Evolutionary conservation across 2,888 invertebrate species (phyloP), one percentile per base, ranked within the genome.

Genomic region (Apamea monoglypha): DNA sequence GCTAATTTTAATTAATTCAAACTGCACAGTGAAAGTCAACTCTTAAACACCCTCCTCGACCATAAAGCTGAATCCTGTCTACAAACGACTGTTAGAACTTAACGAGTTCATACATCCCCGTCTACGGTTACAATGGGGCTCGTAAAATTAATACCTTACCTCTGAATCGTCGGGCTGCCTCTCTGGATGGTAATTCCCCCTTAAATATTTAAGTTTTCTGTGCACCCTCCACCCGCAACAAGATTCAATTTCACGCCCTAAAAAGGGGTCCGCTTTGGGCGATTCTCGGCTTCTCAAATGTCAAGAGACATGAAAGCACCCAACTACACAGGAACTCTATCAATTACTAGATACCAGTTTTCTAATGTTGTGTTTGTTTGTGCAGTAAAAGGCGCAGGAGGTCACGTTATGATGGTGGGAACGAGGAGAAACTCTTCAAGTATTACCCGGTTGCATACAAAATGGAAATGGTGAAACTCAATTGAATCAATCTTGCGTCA

Each of bases 231-330:
- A 91, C 91, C 96, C 95, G 94, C 95, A 96, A 96, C 96, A 96
- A 95, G 96, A 97, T 97, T 97, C 96, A 97, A 97, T 97, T 96
- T 96, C 95, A 96, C 96, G 96, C 96, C 96, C 94, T 92, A 93
- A 94, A 96, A 96, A 96, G 95, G 96, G 96, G 94, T 95, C 93
- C 92, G 92, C 90, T 94, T 93, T 93, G 92, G 95, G 90, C 94
- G 94, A 94, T 95, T 94, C 92, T 92, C 94, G 92, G 92, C 94
- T 94, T 92, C 94, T 96, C 95, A 95, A 95, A 96, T 92, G 95
- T 95, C 96, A 96, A 91, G 94, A 96, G 95, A 96, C 94, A 95
- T 93, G 91, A 93, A 92, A 93, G 92, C 91, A 91, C 86, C 95
- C 95, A 95, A 88, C 90, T 84, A 89, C 92, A 86, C 86, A 74